These are phyloP conservation scores for Porites evermanni DNA, from an alignment of 92 coral and sea anemone species.

Conservation along the genomic window DNA sequence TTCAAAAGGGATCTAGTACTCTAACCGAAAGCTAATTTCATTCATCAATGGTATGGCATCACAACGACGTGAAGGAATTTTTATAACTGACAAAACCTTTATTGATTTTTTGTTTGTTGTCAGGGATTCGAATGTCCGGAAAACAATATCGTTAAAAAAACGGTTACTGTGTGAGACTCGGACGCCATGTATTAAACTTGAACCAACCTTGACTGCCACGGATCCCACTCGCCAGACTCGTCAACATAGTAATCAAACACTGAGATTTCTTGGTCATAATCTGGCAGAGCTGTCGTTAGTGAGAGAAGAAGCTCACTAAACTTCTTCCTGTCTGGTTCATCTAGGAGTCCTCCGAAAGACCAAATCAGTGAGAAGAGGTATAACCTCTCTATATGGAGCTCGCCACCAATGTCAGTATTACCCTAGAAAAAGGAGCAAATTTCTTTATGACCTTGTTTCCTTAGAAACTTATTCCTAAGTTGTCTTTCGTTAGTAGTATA, in stretches of 20 bases:
- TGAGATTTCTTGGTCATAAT: constrained; percentile 97
- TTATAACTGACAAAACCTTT: fast-evolving
- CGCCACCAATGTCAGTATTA: constrained; percentile 95
- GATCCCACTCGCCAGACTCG: constrained; percentile 99
- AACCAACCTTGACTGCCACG: constrained; percentile 95
- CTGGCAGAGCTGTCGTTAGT: constrained; percentile 95
- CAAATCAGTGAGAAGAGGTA: constrained; percentile 94
- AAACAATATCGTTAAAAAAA: too few species aligned
- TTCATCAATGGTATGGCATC: too few species aligned
- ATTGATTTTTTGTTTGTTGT: too few species aligned
- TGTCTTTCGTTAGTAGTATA: too few species aligned
- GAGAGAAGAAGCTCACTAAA: constrained; percentile 90
- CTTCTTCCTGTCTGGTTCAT: constrained; percentile 83
- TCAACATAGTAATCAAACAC: constrained; percentile 99
- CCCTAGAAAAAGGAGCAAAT: constrained; percentile 54
- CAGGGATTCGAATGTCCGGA: too few species aligned
- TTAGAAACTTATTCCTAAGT: too few species aligned
- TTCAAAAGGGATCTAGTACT: too few species aligned
- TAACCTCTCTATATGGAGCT: constrained; percentile 93
- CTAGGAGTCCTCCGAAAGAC: constrained; percentile 92
- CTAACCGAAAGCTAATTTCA: too few species aligned
- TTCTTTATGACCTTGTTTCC: too few species aligned
- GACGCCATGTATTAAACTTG: background rate
- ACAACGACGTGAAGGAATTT: too few species aligned
- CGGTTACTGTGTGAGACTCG: too few species aligned